A percentile compares a stretch with the other conserved stretches of the same genome.
These are phyloP conservation scores for Piscicola geometra DNA, from an alignment of 2,888 invertebrate species.

Conservation along the genomic window DNA sequence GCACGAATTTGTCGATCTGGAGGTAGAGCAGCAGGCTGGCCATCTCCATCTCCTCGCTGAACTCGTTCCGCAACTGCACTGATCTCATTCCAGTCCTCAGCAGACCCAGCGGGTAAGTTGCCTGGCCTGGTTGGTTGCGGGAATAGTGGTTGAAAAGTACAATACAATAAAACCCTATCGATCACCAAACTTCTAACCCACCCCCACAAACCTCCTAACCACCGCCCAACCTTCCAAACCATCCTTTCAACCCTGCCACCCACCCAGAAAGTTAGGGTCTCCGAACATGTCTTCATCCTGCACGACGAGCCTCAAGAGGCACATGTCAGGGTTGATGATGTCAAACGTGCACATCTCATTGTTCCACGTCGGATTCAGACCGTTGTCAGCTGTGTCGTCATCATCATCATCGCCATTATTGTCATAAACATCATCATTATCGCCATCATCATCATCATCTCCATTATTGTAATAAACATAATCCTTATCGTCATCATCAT, in stretches of 20 bases:
- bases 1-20: conserved; percentile 60
- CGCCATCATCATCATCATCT: too few relatives aligned
- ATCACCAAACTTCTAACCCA: too few relatives aligned
- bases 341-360: conserved; percentile 61
- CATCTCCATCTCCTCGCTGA: conserved; percentile 85
- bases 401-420: too few relatives aligned
- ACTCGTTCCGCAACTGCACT: conserved; percentile 80
- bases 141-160: too few relatives aligned
- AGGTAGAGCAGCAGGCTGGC: conserved; percentile 81
- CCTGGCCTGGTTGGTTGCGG: conserved; percentile 73
- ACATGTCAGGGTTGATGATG: conserved; percentile 61
- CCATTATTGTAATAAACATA: too few relatives aligned
- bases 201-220: background rate
- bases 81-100: conserved; percentile 67
- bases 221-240: background rate
- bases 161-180: too few relatives aligned
- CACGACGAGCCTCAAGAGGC: conserved; percentile 61
- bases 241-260: background rate
- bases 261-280: conserved; percentile 83
- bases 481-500: too few relatives aligned
- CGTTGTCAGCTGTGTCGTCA: conserved; percentile 66
- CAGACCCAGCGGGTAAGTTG: conserved; percentile 74
- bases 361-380: conserved; percentile 61
- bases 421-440: too few relatives aligned
- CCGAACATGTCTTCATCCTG: conserved; percentile 88